Conservation (phyloP, 2,113 vertebrate genomes). For the Lepus timidus region DNA sequence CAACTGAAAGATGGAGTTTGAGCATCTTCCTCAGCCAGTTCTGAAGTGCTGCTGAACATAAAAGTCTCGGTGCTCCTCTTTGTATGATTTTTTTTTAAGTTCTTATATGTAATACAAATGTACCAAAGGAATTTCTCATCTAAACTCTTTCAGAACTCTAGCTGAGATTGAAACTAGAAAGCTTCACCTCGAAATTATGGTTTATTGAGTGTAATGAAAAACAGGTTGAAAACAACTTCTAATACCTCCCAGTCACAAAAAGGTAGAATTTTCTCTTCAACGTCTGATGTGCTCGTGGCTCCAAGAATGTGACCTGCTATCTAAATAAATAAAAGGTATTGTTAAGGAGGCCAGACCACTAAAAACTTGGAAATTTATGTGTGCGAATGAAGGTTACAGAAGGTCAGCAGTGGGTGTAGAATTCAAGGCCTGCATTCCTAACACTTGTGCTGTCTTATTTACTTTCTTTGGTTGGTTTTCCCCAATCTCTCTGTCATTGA, state of each 20-base stretch:
- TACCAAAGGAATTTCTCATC: constrained; percentile 70
- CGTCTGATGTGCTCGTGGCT: not conserved
- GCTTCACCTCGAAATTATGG: constrained; percentile 4
- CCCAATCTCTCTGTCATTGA: not conserved
- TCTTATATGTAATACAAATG: constrained; percentile 47
- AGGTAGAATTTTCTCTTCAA: not conserved
- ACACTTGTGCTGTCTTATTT: not conserved
- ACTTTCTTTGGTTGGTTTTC: not conserved
- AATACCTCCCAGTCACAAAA: not conserved
- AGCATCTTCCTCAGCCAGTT: constrained; percentile 20
- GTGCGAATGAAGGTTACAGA: not conserved
- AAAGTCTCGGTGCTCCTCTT: constrained; percentile 54
- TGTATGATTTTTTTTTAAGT: not conserved
- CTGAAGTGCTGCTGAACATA: constrained; percentile 58
- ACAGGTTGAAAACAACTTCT: constrained; percentile 38
- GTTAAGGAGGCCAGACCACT: not conserved
- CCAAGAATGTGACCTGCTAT: not conserved
- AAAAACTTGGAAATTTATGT: not conserved
- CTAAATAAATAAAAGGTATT: not conserved
- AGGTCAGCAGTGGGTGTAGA: not conserved
- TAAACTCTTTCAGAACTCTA: constrained; percentile 62
- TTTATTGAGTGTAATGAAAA: constrained; percentile 51
- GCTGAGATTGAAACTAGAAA: constrained; percentile 56
- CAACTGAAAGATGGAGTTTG: constrained; percentile 3
- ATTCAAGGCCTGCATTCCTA: not conserved